These are phyloP conservation scores for Gobio occitaniae DNA, from an alignment of 2,797 vertebrate species.

Conservation along the genomic window DNA sequence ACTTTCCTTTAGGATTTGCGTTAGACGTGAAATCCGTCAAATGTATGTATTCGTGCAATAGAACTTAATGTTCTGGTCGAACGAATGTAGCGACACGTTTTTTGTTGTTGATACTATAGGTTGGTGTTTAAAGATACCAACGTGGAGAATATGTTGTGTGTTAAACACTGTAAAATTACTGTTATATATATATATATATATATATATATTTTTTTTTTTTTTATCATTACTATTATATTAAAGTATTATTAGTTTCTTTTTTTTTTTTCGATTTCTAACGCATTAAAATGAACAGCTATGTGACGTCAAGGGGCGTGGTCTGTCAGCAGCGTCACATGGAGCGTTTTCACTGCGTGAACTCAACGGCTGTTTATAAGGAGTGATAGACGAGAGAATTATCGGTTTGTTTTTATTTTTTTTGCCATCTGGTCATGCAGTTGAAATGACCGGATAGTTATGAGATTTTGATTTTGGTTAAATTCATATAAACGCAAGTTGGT, in stretches of 20 bases:
- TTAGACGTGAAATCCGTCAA: not conserved
- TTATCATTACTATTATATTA: not conserved
- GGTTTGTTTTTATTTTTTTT: not conserved
- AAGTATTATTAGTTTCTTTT: not conserved
- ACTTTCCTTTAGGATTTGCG: not conserved
- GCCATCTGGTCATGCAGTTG: not conserved
- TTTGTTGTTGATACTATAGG: not conserved
- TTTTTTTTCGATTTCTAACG: slow-evolving; percentile 41
- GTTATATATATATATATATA: too few species aligned
- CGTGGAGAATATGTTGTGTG: not conserved
- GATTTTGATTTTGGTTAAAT: not conserved
- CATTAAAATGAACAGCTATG: slow-evolving; percentile 46
- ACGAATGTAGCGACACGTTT: not conserved
- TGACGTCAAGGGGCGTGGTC: slow-evolving; percentile 53
- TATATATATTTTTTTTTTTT: too few species aligned
- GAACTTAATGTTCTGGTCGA: not conserved
- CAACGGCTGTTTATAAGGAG: slow-evolving; percentile 17
- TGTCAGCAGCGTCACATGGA: not conserved
- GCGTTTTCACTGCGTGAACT: not conserved
- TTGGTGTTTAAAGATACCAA: not conserved
- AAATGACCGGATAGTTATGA: not conserved
- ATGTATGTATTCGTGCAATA: not conserved
- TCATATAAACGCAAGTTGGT: not conserved
- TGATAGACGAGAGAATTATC: not conserved
- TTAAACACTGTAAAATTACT: not conserved